These are phyloP conservation scores for Exephanes ischioxanthus DNA, from an alignment of 2,888 invertebrate species.

Conservation along the genomic window DNA sequence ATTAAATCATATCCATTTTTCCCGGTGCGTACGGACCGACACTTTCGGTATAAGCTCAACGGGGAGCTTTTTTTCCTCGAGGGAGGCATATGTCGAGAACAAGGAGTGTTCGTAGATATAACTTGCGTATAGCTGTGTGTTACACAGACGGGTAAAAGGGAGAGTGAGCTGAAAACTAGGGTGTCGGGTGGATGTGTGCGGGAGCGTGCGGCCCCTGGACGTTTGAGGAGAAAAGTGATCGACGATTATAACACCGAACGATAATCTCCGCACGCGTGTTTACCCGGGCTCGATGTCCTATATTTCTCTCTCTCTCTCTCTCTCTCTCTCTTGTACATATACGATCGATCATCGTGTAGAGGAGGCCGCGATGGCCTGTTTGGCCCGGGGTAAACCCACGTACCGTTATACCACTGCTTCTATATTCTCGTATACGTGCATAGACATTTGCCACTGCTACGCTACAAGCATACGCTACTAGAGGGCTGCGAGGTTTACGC, in stretches of 20 bases:
- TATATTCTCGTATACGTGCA: constrained; percentile 4
- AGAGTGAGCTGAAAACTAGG: constrained; percentile 47
- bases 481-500: not conserved
- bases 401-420: not conserved
- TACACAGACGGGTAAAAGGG: not conserved
- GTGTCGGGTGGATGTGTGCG: constrained; percentile 34
- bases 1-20: not conserved
- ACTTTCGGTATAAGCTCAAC: constrained; percentile 47
- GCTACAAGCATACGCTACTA: constrained; percentile 9
- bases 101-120: not conserved
- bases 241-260: constrained; percentile 63
- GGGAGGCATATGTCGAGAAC: constrained; percentile 14
- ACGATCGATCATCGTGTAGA: constrained; percentile 61
- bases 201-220: constrained; percentile 19
- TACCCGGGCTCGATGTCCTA: constrained; percentile 34
- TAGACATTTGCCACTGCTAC: constrained; percentile 27
- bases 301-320: constrained; percentile 12
- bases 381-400: constrained; percentile 24
- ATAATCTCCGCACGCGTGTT: constrained; percentile 63
- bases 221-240: constrained; percentile 49
- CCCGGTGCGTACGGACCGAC: constrained; percentile 23
- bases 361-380: constrained; percentile 34
- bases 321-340: constrained; percentile 16
- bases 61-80: constrained; percentile 48
- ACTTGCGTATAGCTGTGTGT: not conserved